Conservation (phyloP, 2,797 vertebrate genomes). For the Podargus strigoides region DNA sequence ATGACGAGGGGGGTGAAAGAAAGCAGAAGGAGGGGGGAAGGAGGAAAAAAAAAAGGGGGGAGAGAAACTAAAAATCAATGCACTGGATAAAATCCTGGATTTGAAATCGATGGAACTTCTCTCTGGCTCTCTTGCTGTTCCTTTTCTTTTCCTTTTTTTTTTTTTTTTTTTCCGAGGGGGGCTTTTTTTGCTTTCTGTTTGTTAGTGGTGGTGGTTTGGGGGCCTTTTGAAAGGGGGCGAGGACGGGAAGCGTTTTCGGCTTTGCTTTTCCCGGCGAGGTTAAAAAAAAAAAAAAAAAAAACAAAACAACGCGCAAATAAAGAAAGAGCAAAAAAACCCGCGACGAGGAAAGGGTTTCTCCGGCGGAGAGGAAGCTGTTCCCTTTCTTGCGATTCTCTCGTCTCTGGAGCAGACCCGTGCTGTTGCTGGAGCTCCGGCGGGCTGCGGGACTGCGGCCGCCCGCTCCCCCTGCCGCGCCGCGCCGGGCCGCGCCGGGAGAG, state of each 20-base stretch:
- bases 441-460: background rate
- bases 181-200: background rate
- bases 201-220: background rate
- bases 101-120: slow-evolving; percentile 25
- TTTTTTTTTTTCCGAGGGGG: background rate
- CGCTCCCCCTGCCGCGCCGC: background rate
- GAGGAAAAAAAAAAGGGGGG: background rate
- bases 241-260: background rate
- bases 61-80: background rate
- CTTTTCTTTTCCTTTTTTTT: background rate
- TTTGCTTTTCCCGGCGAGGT: background rate
- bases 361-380: slow-evolving; percentile 20
- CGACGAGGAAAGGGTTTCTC: background rate
- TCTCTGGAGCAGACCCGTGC: background rate
- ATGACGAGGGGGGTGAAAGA: too few species aligned
- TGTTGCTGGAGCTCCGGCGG: slow-evolving; percentile 9
- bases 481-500: background rate
- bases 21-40: too few species aligned
- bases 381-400: background rate
- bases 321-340: background rate
- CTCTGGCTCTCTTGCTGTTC: background rate
- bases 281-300: too few species aligned
- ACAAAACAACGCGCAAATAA: background rate
- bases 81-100: slow-evolving; percentile 7
- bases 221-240: background rate